Base-by-base conservation (phyloP, 2,113 vertebrate species). In the Polypterus senegalus region DNA sequence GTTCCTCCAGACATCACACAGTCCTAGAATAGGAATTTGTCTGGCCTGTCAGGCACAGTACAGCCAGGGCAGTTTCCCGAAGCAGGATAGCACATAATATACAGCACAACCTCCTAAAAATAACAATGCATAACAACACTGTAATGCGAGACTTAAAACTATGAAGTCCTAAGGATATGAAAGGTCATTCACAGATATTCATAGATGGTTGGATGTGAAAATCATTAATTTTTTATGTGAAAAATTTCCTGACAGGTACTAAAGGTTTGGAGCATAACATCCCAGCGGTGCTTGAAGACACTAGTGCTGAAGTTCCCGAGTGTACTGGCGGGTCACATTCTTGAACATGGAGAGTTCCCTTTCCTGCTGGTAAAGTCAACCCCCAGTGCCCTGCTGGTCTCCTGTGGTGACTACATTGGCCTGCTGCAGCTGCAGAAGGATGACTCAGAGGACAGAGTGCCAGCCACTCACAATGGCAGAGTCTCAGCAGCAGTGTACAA, bases 261-360 rank as follows among this genome's bases (percentile, higher is more conserved):
- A 61, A 78, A 73, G 60, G 63, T 77, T 54, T 73, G 80, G 77
- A 75, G 79, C 66, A 73, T 74, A 62, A 67, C 69, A 43, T 74
- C 76, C 2, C 67, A 83, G 51, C 62, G 9, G n/a, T 78, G 72
- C 49, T 68, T 85, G 52, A 71, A 76, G 73, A 75, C 65, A 3
- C 1, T 79, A 43, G 9, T 4, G 7, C 69, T 74, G 49, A 75
- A 68, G 43, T 76, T 77, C 66, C 76, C 77, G 3, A 66, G 65
- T 9, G 49, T 76, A 45, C 68, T 77, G 10, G 60, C 65, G 1
- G 70, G 67, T 4, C 63, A 51, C 46, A 55, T 70, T 9, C 64
- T 62, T 3, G 74, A 87, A 57, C 76, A 82, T 0, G 78, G 79
- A 7, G 67, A 66, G 49, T 71, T 83, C 65, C 77, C 74, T 6